Conservation (phyloP, 2,113 vertebrate genomes). For the Grammomys surdaster region DNA sequence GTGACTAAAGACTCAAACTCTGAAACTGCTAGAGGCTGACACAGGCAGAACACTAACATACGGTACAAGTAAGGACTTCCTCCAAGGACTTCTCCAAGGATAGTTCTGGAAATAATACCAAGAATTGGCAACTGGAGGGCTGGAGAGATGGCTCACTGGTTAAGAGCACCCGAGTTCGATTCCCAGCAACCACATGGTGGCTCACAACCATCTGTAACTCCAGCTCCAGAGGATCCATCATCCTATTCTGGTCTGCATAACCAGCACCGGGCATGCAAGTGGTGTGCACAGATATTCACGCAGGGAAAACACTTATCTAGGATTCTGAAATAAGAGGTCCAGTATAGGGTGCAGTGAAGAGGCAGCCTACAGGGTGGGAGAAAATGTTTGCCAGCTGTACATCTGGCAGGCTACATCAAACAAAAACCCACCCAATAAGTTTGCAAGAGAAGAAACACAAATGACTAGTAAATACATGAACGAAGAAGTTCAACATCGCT, state of each 20-base stretch:
- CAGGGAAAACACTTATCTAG: neutral
- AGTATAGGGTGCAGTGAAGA: neutral
- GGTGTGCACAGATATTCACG: neutral
- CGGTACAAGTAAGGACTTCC: neutral
- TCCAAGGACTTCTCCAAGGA: neutral
- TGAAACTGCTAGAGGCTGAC: neutral
- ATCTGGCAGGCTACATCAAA: neutral
- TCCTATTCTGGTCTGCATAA: neutral
- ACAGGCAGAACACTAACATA: neutral
- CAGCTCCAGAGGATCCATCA: neutral
- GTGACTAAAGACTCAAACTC: neutral
- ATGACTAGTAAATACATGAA: neutral
- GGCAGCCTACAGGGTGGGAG: neutral
- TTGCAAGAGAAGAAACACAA: neutral
- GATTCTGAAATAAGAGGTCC: neutral
- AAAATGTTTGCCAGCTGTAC: neutral
- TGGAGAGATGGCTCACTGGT: neutral
- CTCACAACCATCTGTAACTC: neutral
- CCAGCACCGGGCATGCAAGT: neutral
- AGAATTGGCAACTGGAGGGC: neutral
- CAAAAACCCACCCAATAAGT: neutral
- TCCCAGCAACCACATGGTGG: too few species aligned
- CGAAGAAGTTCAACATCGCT: neutral
- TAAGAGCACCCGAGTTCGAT: neutral
- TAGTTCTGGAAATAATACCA: neutral